Evolutionary conservation across 2,113 vertebrate species (phyloP).

Genomic region (Neolamprologus ventralis): DNA sequence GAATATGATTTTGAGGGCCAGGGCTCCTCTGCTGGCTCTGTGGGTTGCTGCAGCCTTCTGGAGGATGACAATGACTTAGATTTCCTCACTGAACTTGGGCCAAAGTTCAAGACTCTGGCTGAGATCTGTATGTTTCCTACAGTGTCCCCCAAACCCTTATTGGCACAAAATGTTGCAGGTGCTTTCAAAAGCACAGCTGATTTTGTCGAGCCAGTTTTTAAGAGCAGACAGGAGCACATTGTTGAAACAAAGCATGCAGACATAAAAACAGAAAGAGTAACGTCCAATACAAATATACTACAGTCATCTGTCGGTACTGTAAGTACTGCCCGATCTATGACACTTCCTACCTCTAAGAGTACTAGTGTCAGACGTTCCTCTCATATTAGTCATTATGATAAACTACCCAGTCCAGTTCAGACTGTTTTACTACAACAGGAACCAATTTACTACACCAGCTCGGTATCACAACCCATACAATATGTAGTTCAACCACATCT

Average conservation of each 20-base stretch:
- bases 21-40: slow-evolving; percentile 74
- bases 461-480: slow-evolving; percentile 37
- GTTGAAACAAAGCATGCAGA: slow-evolving; percentile 2
- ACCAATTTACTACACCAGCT: slow-evolving; percentile 48
- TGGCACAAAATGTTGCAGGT: background rate
- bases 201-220: background rate
- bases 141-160: background rate
- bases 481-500: slow-evolving; percentile 55
- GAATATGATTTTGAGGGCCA: slow-evolving; percentile 79
- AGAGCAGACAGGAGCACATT: background rate
- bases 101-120: slow-evolving; percentile 84
- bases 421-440: slow-evolving; percentile 56
- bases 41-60: slow-evolving; percentile 82
- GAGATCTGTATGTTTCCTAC: slow-evolving; percentile 69
- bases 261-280: slow-evolving; percentile 13
- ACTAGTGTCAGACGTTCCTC: slow-evolving; percentile 5
- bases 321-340: background rate
- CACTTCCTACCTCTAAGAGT: background rate
- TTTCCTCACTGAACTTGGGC: slow-evolving; percentile 79
- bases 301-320: slow-evolving; percentile 2
- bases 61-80: slow-evolving; percentile 77
- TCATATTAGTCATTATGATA: background rate
- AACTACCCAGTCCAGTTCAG: slow-evolving; percentile 16
- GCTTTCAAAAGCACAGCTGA: background rate
- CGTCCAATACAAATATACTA: slow-evolving; percentile 2